Percentiles rank a stretch among this genome's conserved stretches.
phyloP scores from a whole-genome alignment of 1,140 invertebrate species.

The Scaptomyza montana region DNA sequence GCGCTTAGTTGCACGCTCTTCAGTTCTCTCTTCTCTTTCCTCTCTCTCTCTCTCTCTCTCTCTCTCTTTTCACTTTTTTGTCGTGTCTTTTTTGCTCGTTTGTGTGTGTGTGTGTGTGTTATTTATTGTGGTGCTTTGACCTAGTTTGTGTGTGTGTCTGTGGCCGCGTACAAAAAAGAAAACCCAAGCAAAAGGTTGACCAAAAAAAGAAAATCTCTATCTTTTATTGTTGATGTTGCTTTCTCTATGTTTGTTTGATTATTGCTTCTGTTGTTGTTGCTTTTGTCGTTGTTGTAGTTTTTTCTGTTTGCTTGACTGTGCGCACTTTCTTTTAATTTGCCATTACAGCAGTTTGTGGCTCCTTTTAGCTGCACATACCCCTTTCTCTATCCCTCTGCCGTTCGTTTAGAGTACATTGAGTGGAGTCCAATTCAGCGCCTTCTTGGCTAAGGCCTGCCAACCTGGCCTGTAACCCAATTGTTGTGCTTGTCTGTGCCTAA shows the following conservation, averaged over 20 bases:
- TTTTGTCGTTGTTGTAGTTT: conserved; percentile 5
- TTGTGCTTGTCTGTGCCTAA: conserved; percentile 40
- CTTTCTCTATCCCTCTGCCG: neutral
- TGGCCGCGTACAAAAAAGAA: conserved; percentile 56
- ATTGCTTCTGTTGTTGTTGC: conserved; percentile 8
- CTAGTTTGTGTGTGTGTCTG: conserved; percentile 58
- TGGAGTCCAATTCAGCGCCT: conserved; percentile 13
- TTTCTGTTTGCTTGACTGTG: conserved; percentile 40
- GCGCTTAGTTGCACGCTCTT: conserved; percentile 51
- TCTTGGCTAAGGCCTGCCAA: conserved; percentile 14
- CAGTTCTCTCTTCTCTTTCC: neutral
- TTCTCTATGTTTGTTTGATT: conserved; percentile 24
- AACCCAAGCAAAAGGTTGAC: conserved; percentile 56
- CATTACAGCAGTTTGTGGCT: conserved; percentile 47
- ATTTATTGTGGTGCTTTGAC: conserved; percentile 65
- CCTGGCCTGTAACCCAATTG: conserved; percentile 75
- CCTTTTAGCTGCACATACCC: conserved; percentile 32
- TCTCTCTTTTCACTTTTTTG: neutral
- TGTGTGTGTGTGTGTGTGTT: conserved; percentile 21
- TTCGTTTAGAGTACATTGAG: conserved; percentile 30
- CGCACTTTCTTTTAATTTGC: conserved; percentile 43
- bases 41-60: neutral
- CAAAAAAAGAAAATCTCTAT: conserved; percentile 47
- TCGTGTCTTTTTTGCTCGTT: conserved; percentile 5
- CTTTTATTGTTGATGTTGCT: neutral